These are phyloP conservation scores for Sminthopsis crassicaudata DNA, from an alignment of 2,113 vertebrate species.

Conservation along the genomic window DNA sequence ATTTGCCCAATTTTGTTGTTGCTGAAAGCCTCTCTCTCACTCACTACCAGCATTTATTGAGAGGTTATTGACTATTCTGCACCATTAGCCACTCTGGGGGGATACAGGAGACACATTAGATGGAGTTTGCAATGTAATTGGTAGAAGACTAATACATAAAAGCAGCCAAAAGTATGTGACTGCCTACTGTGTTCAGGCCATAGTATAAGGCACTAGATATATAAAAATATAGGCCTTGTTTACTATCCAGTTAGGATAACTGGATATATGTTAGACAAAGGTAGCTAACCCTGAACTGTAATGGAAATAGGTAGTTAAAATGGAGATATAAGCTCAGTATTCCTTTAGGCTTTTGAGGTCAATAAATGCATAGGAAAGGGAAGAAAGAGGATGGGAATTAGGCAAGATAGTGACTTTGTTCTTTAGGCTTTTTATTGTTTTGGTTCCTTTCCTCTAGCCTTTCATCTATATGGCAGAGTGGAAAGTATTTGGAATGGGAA, in stretches of 20 bases:
- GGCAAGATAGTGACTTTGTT: not conserved
- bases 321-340: not conserved
- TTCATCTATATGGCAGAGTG: not conserved
- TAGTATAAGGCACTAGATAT: not conserved
- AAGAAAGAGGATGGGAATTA: not conserved
- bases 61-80: not conserved
- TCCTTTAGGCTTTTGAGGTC: not conserved
- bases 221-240: not conserved
- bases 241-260: not conserved
- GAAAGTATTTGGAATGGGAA: not conserved
- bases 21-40: not conserved
- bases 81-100: not conserved
- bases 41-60: not conserved
- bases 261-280: not conserved
- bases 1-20: not conserved
- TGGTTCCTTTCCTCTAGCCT: not conserved
- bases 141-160: not conserved
- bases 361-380: not conserved
- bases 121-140: not conserved
- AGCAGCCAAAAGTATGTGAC: not conserved
- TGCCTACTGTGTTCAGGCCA: not conserved
- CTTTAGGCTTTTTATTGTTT: not conserved
- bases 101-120: not conserved
- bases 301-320: not conserved
- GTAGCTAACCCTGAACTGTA: not conserved